These are phyloP conservation scores for Prosapia bicincta DNA, from an alignment of 2,888 invertebrate species.

Conservation along the genomic window DNA sequence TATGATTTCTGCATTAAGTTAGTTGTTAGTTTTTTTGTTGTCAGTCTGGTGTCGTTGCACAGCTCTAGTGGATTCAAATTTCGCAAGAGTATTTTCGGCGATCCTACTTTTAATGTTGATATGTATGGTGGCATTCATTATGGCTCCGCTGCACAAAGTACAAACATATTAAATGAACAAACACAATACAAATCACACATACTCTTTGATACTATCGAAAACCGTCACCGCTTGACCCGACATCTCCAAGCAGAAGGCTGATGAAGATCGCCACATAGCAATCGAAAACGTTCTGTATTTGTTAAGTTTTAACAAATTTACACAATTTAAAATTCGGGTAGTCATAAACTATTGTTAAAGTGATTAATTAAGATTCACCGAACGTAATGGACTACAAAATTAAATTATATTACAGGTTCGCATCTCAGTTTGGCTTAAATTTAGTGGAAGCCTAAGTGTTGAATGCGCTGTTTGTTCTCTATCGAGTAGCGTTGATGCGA, in stretches of 20 bases:
- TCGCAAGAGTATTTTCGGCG: slow-evolving; percentile 28
- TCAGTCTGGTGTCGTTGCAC: slow-evolving; percentile 40
- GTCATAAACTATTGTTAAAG: too few relatives aligned
- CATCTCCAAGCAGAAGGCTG: slow-evolving; percentile 35
- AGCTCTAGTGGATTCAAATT: slow-evolving; percentile 39
- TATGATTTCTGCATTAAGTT: slow-evolving; percentile 39
- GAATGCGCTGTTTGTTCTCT: neutral
- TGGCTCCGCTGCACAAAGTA: too few relatives aligned
- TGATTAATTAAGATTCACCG: slow-evolving; percentile 41
- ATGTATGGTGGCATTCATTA: too few relatives aligned
- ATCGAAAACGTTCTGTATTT: slow-evolving; percentile 43
- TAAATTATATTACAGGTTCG: slow-evolving; percentile 43
- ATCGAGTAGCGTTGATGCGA: neutral
- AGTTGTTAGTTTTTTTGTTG: slow-evolving; percentile 36
- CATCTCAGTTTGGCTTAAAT: slow-evolving; percentile 33
- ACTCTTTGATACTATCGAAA: too few relatives aligned
- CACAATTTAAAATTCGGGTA: slow-evolving; percentile 42
- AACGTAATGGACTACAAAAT: slow-evolving; percentile 38
- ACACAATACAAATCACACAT: too few relatives aligned
- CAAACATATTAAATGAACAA: too few relatives aligned
- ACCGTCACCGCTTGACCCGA: too few relatives aligned
- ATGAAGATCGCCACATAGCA: slow-evolving; percentile 40
- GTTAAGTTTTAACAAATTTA: slow-evolving; percentile 47
- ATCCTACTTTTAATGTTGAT: slow-evolving; percentile 30
- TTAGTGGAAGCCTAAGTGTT: neutral